Evolutionary conservation across 2,797 vertebrate species (phyloP).

Genomic region (Melanotaenia nigrans): DNA sequence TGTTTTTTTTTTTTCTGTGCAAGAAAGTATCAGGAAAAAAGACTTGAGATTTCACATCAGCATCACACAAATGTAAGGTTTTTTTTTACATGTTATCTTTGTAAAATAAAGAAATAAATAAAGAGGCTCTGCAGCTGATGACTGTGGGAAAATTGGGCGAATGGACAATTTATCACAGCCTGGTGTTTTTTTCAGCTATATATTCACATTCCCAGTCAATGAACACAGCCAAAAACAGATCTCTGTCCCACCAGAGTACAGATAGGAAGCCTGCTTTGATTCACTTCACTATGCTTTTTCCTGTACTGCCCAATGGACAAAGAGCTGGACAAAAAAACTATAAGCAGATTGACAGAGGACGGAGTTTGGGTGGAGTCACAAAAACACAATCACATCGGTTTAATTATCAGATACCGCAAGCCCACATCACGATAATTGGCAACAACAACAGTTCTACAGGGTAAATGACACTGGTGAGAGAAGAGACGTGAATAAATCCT

Average conservation of each 20-base stretch:
- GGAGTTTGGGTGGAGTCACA: conserved; percentile 18
- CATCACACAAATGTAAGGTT: not conserved
- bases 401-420: conserved; percentile 34
- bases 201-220: conserved; percentile 42
- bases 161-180: conserved; percentile 38
- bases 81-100: not conserved
- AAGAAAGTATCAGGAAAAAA: not conserved
- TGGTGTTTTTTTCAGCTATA: conserved; percentile 49
- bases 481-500: conserved; percentile 38
- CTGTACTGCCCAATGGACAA: conserved; percentile 59
- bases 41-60: not conserved
- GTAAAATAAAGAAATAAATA: not conserved
- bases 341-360: conserved; percentile 2
- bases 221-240: conserved; percentile 59
- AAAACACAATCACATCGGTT: conserved; percentile 43
- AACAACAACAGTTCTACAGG: conserved; percentile 45
- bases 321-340: conserved; percentile 50
- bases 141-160: conserved; percentile 36
- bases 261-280: conserved; percentile 66
- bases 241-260: conserved; percentile 27
- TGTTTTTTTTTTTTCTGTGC: not conserved
- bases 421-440: conserved; percentile 43
- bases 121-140: not conserved
- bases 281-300: conserved; percentile 58
- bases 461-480: conserved; percentile 45